Base-by-base conservation (phyloP, 2,113 vertebrate genomes). In the Phoxinus phoxinus region DNA sequence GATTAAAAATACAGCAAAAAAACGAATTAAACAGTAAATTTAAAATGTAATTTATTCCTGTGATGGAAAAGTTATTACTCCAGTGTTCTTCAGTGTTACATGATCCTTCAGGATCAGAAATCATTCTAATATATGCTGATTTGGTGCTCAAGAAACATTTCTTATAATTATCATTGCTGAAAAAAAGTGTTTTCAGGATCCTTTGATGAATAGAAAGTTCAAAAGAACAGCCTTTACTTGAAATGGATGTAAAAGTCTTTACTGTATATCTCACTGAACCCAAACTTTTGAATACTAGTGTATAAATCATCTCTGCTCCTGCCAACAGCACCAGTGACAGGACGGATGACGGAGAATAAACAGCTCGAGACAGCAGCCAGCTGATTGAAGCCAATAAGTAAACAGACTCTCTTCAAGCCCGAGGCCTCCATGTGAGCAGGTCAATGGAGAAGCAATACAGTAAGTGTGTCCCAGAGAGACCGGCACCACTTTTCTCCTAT, bases 401-500 rank as follows among this genome's bases (percentile, higher is more conserved):
- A 77, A 53, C 48, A 53, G 48, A 8, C 77, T 63, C 11, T 41
- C 77, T 80, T 80, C 17, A 53, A 41, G 74, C 74, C 74, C 19
- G 15, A 63, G 35, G 37, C n/a, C n/a, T 81, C 15, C 23, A 27
- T 81, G 58, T 41, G 77, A 80, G 35, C 3, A 25, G 77, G 75
- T 58, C 75, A 78, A 23, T 77, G 19, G 17, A 35, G 48, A 77
- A 77, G 75, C 75, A 77, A 56, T 58, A 77, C 75, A 56, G 75
- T 35, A 58, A 35, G 51, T 15, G 75, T 77, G 48, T 37, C 51
- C 56, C 35, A 1, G n/a, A 80, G 77, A 80, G 77, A 58, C 56
- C 23, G 1, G 35, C 56, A 27, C 37, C 21, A 58, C 58, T 80
- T 63, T 61, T 80, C 56, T 80, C 56, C 37, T 44, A 25, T 53